phyloP scores from a whole-genome alignment of 2,797 vertebrate genomes.

The Gastrophryne carolinensis region DNA sequence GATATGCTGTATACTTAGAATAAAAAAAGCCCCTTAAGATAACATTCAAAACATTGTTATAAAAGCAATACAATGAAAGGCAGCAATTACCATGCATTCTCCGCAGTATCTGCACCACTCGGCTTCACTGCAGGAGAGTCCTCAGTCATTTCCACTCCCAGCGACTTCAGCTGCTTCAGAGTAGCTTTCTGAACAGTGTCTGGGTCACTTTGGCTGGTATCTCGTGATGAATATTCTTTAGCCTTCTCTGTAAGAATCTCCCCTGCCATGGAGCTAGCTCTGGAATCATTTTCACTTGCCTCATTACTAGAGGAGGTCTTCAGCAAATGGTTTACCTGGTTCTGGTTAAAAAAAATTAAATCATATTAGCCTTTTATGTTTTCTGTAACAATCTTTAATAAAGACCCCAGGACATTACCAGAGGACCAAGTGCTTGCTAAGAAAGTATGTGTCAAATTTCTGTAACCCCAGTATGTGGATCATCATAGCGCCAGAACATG shows the following conservation, averaged over 20 bases:
- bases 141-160: constrained; percentile 77
- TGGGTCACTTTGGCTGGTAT: constrained; percentile 51
- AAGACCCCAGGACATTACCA: too few species aligned
- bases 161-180: constrained; percentile 78
- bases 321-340: constrained; percentile 81
- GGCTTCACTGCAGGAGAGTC: constrained; percentile 62
- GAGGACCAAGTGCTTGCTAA: too few species aligned
- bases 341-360: constrained; percentile 65
- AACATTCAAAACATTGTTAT: too few species aligned
- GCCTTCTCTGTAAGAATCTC: neutral
- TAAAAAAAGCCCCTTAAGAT: too few species aligned
- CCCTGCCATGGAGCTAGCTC: neutral
- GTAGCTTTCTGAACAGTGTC: constrained; percentile 81
- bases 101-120: constrained; percentile 68
- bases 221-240: constrained; percentile 41
- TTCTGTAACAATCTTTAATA: too few species aligned
- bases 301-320: constrained; percentile 66
- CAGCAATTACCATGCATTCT: constrained; percentile 83
- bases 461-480: too few species aligned
- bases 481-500: too few species aligned
- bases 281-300: constrained; percentile 13
- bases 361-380: neutral
- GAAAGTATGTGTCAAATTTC: too few species aligned
- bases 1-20: too few species aligned
- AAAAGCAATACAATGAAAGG: too few species aligned